phyloP scores from a whole-genome alignment of 2,888 invertebrate genomes.

The Clunio marinus region DNA sequence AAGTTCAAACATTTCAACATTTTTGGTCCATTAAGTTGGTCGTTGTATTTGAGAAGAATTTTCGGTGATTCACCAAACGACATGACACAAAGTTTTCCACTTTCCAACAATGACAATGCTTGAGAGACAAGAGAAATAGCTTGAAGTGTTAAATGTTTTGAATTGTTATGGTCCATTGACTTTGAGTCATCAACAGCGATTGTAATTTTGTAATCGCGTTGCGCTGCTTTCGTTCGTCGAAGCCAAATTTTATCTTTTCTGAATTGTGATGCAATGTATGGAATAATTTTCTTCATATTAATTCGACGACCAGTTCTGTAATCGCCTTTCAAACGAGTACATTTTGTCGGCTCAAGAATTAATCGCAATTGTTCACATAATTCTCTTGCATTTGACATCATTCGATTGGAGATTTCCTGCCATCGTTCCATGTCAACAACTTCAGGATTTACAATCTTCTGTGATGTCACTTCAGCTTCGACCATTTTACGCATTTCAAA shows the following conservation, averaged over 20 bases:
- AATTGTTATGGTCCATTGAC: conserved; percentile 83
- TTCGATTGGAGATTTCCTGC: conserved; percentile 49
- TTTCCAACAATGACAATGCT: conserved; percentile 88
- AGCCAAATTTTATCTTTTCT: conserved; percentile 99
- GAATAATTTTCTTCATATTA: conserved; percentile 97
- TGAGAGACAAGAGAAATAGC: conserved; percentile 86
- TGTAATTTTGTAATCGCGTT: conserved; percentile 92
- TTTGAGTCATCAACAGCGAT: conserved; percentile 95
- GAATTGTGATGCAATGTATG: conserved; percentile 98
- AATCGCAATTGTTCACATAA: conserved; percentile 90
- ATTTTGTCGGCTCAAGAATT: conserved; percentile 91
- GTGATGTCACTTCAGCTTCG: conserved; percentile 46
- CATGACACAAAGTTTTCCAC: conserved; percentile 85
- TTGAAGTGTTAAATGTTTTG: conserved; percentile 89
- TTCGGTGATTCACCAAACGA: conserved; percentile 84
- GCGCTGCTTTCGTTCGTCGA: conserved; percentile 88
- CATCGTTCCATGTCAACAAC: conserved; percentile 48
- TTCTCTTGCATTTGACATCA: conserved; percentile 65
- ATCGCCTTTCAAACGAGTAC: conserved; percentile 88
- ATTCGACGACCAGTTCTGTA: conserved; percentile 94
- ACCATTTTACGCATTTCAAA: conserved; percentile 48
- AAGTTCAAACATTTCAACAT: conserved; percentile 79
- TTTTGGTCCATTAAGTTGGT: conserved; percentile 74
- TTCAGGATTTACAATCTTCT: conserved; percentile 45
- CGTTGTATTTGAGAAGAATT: conserved; percentile 86